Conservation (phyloP, 2,797 vertebrate genomes). For the Danionella dracula region DNA sequence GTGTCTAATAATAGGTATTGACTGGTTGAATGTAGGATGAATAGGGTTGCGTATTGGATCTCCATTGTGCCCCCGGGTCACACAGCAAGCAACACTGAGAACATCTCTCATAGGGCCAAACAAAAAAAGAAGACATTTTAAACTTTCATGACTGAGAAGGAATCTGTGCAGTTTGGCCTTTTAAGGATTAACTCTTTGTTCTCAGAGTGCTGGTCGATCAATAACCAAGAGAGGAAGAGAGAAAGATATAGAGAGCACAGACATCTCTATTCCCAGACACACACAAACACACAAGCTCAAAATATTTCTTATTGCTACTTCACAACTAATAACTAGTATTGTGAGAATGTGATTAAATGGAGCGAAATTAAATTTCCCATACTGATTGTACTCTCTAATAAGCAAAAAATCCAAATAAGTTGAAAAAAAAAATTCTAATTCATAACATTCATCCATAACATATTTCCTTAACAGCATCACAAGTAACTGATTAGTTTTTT, state of each 20-base stretch:
- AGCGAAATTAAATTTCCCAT: too few relatives aligned
- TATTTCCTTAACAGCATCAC: too few relatives aligned
- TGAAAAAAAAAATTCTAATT: too few relatives aligned
- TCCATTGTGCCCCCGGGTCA: slow-evolving; percentile 67
- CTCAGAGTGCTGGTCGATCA: slow-evolving; percentile 69
- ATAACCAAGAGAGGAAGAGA: slow-evolving; percentile 56
- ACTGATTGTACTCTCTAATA: too few relatives aligned
- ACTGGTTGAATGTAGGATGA: slow-evolving; percentile 81
- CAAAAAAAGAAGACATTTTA: slow-evolving; percentile 73
- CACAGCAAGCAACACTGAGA: slow-evolving; percentile 55
- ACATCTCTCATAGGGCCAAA: slow-evolving; percentile 62
- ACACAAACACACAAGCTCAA: slow-evolving; percentile 26
- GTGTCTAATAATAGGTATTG: slow-evolving; percentile 84
- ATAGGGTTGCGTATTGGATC: slow-evolving; percentile 77
- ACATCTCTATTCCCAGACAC: slow-evolving; percentile 69
- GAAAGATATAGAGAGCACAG: slow-evolving; percentile 46
- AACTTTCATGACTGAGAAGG: slow-evolving; percentile 79
- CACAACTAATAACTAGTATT: not conserved
- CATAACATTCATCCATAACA: too few relatives aligned
- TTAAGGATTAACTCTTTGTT: slow-evolving; percentile 74
- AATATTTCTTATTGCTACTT: not conserved
- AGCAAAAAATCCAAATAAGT: too few relatives aligned
- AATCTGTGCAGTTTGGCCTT: slow-evolving; percentile 71
- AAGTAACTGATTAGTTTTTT: too few relatives aligned
- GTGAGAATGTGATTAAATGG: slow-evolving; percentile 4